Base-by-base conservation (phyloP, 2,888 invertebrate species). In the Mayetiola destructor region DNA sequence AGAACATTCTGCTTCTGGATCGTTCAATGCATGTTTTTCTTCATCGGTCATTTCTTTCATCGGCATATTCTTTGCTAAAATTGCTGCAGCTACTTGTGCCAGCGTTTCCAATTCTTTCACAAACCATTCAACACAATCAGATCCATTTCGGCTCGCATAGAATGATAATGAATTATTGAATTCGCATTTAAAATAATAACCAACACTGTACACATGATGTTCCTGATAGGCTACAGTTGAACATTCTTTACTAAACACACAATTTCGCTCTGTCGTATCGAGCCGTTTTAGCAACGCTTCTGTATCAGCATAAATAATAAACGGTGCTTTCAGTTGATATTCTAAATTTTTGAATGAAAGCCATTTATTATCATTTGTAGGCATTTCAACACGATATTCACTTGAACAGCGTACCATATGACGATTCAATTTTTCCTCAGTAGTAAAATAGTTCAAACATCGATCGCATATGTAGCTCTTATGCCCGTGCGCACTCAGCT, bases 121-220 rank as follows among this genome's bases (percentile, higher is more conserved):
- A 20, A 58, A 58, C 58, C 58, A 58, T 35, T 39, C 18, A 16
- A 56, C 35, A 27, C 40, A 42, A 37, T 59, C 32, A 14, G n/a
- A 14, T 52, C 58, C 57, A 42, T 40, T 42, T 55, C 55, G 57
- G 16, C 30, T 40, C 21, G 54, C 20, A 55, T 42, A 61, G 30
- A 40, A 40, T n/a, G 61, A 63, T 20, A 60, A 30, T 16, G 56
- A 55, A 52, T 62, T 61, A 40, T 62, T 59, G 40, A 57, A 62
- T 10, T 55, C 57, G 56, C 63, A 64, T 48, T 64, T 60, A 2
- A 63, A 37, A 57, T 62, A 64, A 56, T 62, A 63, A 2, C 59
- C 63, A 16, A 62, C 56, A 56, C 61, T 62, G 39, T 56, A 61
- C 1, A 62, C 60, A 21, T 59, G 30, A 59, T 64, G 64, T 18